Evolutionary conservation across 2,113 vertebrate species (phyloP).

Genomic region (Cisticola juncidis): DNA sequence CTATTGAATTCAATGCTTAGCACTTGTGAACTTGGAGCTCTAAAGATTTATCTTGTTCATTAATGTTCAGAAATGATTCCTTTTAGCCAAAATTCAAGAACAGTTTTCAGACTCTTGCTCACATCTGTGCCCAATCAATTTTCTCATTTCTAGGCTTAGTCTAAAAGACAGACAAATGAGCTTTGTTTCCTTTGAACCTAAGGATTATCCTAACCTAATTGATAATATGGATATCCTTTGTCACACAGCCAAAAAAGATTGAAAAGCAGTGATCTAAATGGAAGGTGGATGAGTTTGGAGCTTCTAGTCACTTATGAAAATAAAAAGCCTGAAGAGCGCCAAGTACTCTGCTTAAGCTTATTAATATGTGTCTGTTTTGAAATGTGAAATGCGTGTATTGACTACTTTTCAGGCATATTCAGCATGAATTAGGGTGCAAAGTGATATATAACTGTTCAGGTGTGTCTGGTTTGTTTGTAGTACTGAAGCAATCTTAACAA

Average conservation of each 20-base stretch:
- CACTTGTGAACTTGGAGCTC: neutral
- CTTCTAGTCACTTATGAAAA: neutral
- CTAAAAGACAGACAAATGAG: neutral
- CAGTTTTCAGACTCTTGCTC: neutral
- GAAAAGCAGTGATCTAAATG: neutral
- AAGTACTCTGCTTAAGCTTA: neutral
- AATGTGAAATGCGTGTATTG: neutral
- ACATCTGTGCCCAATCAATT: neutral
- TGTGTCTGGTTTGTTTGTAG: neutral
- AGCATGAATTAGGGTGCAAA: neutral
- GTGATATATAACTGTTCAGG: neutral
- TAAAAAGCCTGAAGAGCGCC: rapidly evolving
- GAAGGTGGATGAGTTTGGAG: neutral
- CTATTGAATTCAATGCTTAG: neutral
- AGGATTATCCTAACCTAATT: neutral
- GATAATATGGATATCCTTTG: neutral
- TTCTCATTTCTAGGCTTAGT: neutral
- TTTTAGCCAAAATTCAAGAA: neutral
- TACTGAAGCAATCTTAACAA: neutral
- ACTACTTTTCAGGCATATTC: neutral
- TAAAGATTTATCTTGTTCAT: neutral
- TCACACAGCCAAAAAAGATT: neutral
- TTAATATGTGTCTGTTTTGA: neutral
- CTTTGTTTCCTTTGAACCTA: neutral
- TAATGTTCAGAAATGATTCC: neutral